phyloP scores from a whole-genome alignment of 2,113 vertebrate genomes.

The Onychostoma macrolepis region DNA sequence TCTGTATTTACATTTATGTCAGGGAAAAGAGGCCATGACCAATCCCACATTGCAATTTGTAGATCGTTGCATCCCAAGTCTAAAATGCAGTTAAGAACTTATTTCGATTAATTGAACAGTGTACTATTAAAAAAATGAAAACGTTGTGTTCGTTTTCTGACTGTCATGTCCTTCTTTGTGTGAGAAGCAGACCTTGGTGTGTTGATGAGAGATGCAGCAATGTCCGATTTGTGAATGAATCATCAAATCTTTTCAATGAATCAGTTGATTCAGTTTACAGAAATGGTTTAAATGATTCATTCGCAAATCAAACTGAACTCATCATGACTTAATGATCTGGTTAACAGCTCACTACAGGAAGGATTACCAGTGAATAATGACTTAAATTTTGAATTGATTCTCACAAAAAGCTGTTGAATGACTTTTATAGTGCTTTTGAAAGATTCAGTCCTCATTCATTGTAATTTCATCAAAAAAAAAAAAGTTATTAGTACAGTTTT shows the following conservation, averaged over 20 bases:
- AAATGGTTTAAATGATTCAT: background rate
- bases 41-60: constrained; percentile 3
- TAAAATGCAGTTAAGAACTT: background rate
- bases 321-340: background rate
- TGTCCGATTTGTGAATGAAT: background rate
- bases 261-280: background rate
- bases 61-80: background rate
- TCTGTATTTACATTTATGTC: constrained; percentile 35
- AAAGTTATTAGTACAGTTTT: background rate
- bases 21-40: constrained; percentile 17
- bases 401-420: background rate
- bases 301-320: background rate
- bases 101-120: background rate
- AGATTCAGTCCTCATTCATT: background rate
- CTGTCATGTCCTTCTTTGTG: background rate
- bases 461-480: background rate
- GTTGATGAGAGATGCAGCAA: background rate
- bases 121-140: background rate
- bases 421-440: background rate
- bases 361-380: background rate
- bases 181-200: background rate
- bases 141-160: background rate
- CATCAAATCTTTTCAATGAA: background rate
- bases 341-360: background rate
- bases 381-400: background rate